Percentiles rank a stretch among this genome's conserved stretches.
Evolutionary conservation across 2,797 vertebrate genomes (phyloP).

Genomic region (Antrozous pallidus): DNA sequence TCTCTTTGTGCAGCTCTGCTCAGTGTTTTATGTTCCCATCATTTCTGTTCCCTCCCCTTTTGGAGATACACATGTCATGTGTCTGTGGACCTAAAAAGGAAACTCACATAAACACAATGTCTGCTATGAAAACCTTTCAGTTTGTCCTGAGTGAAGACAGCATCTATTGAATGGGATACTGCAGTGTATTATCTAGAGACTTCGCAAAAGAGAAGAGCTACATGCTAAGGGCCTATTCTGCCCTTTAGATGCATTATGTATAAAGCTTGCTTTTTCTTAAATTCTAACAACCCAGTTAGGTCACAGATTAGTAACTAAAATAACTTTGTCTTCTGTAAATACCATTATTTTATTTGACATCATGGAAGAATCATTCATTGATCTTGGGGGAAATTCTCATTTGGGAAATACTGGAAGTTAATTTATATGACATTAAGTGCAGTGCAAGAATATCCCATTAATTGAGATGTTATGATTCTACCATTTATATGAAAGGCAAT

Average conservation of each 20-base stretch:
- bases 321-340: neutral
- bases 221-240: neutral
- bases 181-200: neutral
- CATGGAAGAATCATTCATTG: neutral
- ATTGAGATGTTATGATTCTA: neutral
- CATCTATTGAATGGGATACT: neutral
- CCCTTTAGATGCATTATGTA: neutral
- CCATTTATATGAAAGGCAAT: neutral
- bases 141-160: neutral
- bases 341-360: neutral
- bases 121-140: neutral
- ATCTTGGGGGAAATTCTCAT: neutral
- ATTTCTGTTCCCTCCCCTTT: neutral
- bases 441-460: neutral
- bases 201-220: neutral
- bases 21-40: slow-evolving; percentile 5
- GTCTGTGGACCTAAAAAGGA: slow-evolving; percentile 22
- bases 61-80: neutral
- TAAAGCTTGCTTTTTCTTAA: neutral
- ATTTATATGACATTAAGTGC: neutral
- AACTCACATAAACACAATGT: neutral
- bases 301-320: neutral
- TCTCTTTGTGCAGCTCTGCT: slow-evolving; percentile 6
- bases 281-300: neutral
- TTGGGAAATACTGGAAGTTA: neutral